phyloP scores from a whole-genome alignment of 2,113 vertebrate species.

The Callopanchax toddi region DNA sequence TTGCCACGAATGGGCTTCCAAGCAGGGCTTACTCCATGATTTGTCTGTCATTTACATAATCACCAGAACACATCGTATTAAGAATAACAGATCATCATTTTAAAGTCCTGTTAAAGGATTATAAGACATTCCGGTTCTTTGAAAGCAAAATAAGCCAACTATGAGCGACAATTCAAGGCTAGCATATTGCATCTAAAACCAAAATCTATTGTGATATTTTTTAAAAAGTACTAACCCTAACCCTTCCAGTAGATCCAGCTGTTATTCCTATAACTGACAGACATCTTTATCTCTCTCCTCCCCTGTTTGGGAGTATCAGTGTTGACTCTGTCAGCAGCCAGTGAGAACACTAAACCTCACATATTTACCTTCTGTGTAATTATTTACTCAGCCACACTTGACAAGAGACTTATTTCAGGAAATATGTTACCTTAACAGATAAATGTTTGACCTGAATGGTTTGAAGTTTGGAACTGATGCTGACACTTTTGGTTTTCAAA shows the following conservation, averaged over 20 bases:
- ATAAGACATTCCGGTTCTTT: no score
- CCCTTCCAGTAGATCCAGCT: background rate
- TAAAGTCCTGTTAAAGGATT: no score
- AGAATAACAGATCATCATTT: no score
- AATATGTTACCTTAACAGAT: background rate
- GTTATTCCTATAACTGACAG: background rate
- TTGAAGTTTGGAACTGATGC: background rate
- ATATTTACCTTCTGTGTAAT: constrained; percentile 75
- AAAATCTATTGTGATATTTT: no score
- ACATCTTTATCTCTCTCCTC: background rate
- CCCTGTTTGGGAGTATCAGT: constrained; percentile 33
- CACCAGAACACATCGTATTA: no score
- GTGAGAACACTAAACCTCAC: constrained; percentile 6
- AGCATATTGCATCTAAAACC: no score
- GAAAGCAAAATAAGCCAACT: no score
- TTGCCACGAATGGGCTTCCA: no score
- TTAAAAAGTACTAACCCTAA: background rate
- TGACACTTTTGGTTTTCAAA: background rate
- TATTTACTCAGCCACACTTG: constrained; percentile 69
- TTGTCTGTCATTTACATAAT: no score
- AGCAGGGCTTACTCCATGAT: no score
- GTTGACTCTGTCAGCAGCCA: constrained; percentile 57
- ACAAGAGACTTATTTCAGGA: constrained; percentile 7
- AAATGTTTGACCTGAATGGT: background rate
- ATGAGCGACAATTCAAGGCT: no score